Percentiles rank a stretch among this genome's conserved stretches.
These are phyloP conservation scores for Protaetia brevitarsis DNA, from an alignment of 1,140 invertebrate species.

Conservation along the genomic window DNA sequence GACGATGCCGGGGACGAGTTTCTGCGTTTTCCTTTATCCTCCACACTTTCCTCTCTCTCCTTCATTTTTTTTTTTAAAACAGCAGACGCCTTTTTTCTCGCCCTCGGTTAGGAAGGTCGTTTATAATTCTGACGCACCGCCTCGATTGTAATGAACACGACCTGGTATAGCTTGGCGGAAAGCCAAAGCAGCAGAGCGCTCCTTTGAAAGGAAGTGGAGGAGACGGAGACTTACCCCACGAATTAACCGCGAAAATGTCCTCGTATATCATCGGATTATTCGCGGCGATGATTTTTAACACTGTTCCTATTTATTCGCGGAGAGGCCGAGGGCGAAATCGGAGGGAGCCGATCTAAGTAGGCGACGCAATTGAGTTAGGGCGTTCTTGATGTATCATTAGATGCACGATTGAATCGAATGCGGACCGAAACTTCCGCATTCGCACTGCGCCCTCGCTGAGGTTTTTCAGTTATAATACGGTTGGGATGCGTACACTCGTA, in stretches of 20 bases:
- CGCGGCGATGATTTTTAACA: conserved; percentile 45
- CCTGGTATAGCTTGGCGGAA: conserved; percentile 29
- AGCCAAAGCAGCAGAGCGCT: conserved; percentile 27
- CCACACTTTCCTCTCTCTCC: no score
- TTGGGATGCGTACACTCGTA: neutral
- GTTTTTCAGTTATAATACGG: neutral
- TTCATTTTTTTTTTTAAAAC: conserved; percentile 3
- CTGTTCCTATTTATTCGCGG: conserved; percentile 42
- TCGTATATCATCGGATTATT: conserved; percentile 46
- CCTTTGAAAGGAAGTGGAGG: conserved; percentile 11
- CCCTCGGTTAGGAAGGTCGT: conserved; percentile 1
- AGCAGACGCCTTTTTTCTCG: neutral
- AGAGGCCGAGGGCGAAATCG: neutral
- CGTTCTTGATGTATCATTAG: conserved; percentile 18
- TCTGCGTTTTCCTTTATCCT: no score
- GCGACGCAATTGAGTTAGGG: conserved; percentile 34
- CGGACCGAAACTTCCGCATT: neutral
- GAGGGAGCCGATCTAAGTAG: neutral
- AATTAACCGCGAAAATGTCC: conserved; percentile 40
- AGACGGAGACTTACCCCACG: conserved; percentile 32
- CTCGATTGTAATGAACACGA: conserved; percentile 32
- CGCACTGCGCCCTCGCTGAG: neutral
- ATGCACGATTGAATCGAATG: conserved; percentile 21
- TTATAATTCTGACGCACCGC: conserved; percentile 16
- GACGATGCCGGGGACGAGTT: conserved; percentile 22